Conservation (phyloP, 2,888 invertebrate species). For the Hypomecis atomaria region DNA sequence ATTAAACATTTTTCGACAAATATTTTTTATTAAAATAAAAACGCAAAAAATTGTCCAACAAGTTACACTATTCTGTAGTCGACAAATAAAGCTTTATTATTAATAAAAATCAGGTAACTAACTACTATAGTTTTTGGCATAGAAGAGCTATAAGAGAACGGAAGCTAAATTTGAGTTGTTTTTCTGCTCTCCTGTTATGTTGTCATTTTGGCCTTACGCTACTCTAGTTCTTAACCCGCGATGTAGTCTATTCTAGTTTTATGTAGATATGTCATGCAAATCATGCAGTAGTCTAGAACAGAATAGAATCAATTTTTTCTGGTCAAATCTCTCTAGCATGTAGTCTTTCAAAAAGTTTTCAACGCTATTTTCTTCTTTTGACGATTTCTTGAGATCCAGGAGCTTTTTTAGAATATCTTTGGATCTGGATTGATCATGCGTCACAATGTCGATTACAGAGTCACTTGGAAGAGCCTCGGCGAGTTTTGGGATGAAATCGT, state of each 20-base stretch:
- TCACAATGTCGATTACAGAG: conserved; percentile 50
- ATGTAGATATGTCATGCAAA: conserved; percentile 54
- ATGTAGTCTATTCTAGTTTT: conserved; percentile 24
- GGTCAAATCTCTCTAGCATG: conserved; percentile 58
- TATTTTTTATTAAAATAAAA: too few relatives aligned
- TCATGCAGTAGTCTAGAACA: conserved; percentile 65
- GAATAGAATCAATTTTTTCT: conserved; percentile 62
- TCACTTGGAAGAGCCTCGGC: conserved; percentile 51
- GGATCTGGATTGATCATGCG: conserved; percentile 49
- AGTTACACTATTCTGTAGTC: too few relatives aligned
- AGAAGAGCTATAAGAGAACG: too few relatives aligned
- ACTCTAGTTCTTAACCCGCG: too few relatives aligned
- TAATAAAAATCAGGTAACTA: too few relatives aligned
- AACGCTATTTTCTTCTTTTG: conserved; percentile 40
- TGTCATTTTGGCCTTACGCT: too few relatives aligned
- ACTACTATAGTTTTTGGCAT: too few relatives aligned
- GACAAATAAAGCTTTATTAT: too few relatives aligned
- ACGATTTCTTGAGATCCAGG: conserved; percentile 45
- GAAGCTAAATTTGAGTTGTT: too few relatives aligned
- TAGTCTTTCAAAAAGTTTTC: conserved; percentile 59
- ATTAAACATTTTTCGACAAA: too few relatives aligned
- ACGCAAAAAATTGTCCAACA: too few relatives aligned
- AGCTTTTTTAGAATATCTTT: conserved; percentile 50
- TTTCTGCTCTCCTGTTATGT: too few relatives aligned
- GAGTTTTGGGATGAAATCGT: conserved; percentile 63